Percentiles rank a stretch among this genome's conserved stretches.
Conservation (phyloP, 1,140 invertebrate species). For the Saccostrea cuccullata region DNA sequence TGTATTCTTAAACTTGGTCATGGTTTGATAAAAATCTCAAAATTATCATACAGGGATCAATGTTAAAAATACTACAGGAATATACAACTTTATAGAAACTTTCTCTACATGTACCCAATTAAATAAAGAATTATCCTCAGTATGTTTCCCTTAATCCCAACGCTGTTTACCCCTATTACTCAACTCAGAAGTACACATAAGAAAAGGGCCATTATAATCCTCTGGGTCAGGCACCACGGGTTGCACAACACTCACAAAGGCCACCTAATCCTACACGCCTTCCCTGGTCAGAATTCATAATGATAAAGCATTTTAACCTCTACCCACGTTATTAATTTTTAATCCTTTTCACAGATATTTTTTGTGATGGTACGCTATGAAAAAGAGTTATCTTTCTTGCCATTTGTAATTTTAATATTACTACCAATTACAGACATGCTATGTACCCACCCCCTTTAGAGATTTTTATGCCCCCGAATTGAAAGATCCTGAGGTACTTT, state of each 20-base stretch:
- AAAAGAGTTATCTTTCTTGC: background rate
- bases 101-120: background rate
- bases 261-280: background rate
- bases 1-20: no score
- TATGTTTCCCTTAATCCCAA: background rate
- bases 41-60: background rate
- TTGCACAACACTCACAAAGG: background rate
- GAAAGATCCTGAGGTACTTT: no score
- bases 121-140: background rate
- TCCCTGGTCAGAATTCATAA: background rate
- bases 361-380: background rate
- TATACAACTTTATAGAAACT: background rate
- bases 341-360: background rate
- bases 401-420: no score
- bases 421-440: no score
- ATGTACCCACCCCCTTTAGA: no score
- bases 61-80: background rate
- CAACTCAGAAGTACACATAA: background rate
- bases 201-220: background rate
- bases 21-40: no score
- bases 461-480: no score
- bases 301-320: background rate
- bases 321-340: conserved; percentile 2
- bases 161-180: background rate
- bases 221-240: background rate